phyloP scores from a whole-genome alignment of 2,797 vertebrate genomes.

The Hippoglossus hippoglossus region DNA sequence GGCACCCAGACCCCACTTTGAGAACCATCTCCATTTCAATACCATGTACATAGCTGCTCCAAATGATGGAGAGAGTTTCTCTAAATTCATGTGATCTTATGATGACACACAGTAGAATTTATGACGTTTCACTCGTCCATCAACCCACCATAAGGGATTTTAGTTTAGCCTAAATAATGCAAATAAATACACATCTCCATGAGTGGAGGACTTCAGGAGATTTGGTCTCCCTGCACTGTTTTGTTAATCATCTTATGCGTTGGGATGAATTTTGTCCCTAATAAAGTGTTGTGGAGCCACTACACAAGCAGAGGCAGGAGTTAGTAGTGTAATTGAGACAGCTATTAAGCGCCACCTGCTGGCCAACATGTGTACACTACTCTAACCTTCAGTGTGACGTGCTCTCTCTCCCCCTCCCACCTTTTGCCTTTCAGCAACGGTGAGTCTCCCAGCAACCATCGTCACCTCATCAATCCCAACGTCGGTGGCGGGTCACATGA shows the following conservation, averaged over 20 bases:
- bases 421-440: conserved; percentile 76
- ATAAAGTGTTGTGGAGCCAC: conserved; percentile 4
- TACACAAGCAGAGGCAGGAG: not conserved
- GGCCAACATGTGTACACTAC: conserved; percentile 24
- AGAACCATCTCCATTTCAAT: not conserved
- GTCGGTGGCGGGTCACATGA: conserved; percentile 97
- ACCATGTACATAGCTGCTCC: not conserved
- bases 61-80: not conserved
- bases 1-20: no score
- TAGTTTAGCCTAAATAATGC: not conserved
- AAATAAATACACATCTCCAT: not conserved
- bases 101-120: no score
- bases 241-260: not conserved
- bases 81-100: no score
- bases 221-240: not conserved
- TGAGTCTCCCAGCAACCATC: conserved; percentile 96
- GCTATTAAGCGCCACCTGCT: conserved; percentile 60
- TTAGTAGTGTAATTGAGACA: not conserved
- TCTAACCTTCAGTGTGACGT: conserved; percentile 17
- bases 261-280: not conserved
- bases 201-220: not conserved
- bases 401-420: not conserved
- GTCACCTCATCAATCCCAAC: conserved; percentile 96
- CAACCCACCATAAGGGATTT: no score
- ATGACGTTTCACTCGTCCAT: no score